phyloP scores from a whole-genome alignment of 2,113 vertebrate species.

The Octodon degus region DNA sequence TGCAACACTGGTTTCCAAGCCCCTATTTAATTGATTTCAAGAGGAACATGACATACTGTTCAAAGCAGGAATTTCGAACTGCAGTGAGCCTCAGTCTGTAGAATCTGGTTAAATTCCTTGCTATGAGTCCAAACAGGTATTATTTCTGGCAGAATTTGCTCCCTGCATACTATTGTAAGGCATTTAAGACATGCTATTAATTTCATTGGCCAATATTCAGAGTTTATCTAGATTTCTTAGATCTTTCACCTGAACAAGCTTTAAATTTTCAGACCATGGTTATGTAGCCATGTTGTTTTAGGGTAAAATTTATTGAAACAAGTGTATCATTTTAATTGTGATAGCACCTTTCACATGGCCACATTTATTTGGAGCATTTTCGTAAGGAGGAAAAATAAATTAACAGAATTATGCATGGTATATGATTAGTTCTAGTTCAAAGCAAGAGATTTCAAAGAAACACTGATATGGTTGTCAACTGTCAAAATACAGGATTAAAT shows the following conservation, averaged over 20 bases:
- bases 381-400: slow-evolving; percentile 50
- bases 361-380: slow-evolving; percentile 53
- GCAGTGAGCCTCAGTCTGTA: not conserved
- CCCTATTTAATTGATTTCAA: not conserved
- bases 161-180: not conserved
- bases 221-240: slow-evolving; percentile 26
- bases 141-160: not conserved
- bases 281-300: slow-evolving; percentile 32
- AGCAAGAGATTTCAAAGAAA: slow-evolving; percentile 47
- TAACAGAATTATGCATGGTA: slow-evolving; percentile 49
- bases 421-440: slow-evolving; percentile 59
- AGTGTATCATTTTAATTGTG: slow-evolving; percentile 37
- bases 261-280: slow-evolving; percentile 11
- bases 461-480: slow-evolving; percentile 3
- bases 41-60: not conserved
- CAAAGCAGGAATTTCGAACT: slow-evolving; percentile 15
- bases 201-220: slow-evolving; percentile 18
- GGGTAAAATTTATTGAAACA: slow-evolving; percentile 52
- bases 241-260: slow-evolving; percentile 45
- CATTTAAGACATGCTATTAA: not conserved
- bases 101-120: not conserved
- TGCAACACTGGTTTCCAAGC: slow-evolving; percentile 18
- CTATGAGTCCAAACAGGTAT: not conserved
- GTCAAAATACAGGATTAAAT: slow-evolving; percentile 45
- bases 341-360: slow-evolving; percentile 50